Conservation (phyloP, 2,113 vertebrate genomes). For the Microcebus lehilahytsara region DNA sequence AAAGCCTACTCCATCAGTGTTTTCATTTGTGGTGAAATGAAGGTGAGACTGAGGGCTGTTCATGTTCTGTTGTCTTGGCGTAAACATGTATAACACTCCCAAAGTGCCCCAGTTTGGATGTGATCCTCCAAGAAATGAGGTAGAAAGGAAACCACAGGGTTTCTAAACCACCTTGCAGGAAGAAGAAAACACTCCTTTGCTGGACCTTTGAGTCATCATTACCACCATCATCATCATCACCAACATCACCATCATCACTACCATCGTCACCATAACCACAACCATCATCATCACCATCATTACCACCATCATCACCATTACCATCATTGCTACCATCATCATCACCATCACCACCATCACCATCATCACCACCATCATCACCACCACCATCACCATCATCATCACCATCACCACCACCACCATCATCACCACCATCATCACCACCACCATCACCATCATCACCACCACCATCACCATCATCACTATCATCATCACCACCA, state of each 20-base stretch:
- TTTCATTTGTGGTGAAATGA: not conserved
- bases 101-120: not conserved
- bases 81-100: not conserved
- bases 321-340: no score
- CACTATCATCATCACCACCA: fast-evolving
- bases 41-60: fast-evolving
- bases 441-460: fast-evolving
- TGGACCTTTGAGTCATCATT: not conserved
- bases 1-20: no score
- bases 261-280: fast-evolving
- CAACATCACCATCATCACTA: not conserved
- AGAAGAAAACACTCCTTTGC: not conserved
- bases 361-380: fast-evolving
- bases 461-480: fast-evolving
- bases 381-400: fast-evolving
- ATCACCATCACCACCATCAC: fast-evolving
- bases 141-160: not conserved
- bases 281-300: fast-evolving
- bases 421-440: fast-evolving
- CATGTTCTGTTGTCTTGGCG: fast-evolving
- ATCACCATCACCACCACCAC: fast-evolving
- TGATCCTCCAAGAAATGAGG: not conserved
- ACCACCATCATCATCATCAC: fast-evolving
- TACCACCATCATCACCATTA: fast-evolving
- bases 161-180: not conserved